Conservation (phyloP, 1,140 invertebrate genomes). For the Frieseomelitta varia region DNA sequence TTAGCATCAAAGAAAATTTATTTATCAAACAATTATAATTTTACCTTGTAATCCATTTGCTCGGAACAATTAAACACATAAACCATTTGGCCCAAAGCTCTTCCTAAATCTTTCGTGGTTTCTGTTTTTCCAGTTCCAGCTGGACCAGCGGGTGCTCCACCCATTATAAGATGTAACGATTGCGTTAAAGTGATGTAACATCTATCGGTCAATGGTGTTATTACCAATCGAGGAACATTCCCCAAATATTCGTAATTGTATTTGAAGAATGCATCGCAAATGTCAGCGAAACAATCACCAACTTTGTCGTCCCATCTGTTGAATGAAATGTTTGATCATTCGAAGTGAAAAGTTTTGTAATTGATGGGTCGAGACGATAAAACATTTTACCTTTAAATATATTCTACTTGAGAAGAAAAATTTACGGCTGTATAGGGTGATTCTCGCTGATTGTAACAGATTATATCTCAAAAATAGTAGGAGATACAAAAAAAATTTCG, state of each 20-base stretch:
- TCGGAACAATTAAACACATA: conserved; percentile 98
- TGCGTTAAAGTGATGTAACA: conserved; percentile 94
- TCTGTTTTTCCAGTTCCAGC: conserved; percentile 98
- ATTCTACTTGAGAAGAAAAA: too few relatives aligned
- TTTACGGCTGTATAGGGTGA: too few relatives aligned
- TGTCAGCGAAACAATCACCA: conserved; percentile 95
- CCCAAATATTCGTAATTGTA: conserved; percentile 97
- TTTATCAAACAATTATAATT: background rate
- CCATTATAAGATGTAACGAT: conserved; percentile 91
- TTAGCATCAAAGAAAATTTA: background rate
- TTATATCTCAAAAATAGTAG: too few relatives aligned
- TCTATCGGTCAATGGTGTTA: conserved; percentile 93
- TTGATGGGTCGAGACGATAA: background rate
- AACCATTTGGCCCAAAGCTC: conserved; percentile 97
- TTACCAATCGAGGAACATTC: conserved; percentile 90
- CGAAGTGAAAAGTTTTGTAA: background rate
- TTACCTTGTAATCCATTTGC: conserved; percentile 92
- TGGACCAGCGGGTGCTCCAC: conserved; percentile 95
- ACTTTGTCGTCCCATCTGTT: conserved; percentile 89
- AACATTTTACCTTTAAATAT: background rate
- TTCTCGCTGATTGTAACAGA: too few relatives aligned
- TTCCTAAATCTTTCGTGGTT: conserved; percentile 97
- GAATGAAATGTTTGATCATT: background rate
- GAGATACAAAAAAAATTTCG: too few relatives aligned
- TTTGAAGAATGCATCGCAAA: conserved; percentile 93